Evolutionary conservation across 2,888 invertebrate species (phyloP).

Genomic region (Aricia artaxerxes): DNA sequence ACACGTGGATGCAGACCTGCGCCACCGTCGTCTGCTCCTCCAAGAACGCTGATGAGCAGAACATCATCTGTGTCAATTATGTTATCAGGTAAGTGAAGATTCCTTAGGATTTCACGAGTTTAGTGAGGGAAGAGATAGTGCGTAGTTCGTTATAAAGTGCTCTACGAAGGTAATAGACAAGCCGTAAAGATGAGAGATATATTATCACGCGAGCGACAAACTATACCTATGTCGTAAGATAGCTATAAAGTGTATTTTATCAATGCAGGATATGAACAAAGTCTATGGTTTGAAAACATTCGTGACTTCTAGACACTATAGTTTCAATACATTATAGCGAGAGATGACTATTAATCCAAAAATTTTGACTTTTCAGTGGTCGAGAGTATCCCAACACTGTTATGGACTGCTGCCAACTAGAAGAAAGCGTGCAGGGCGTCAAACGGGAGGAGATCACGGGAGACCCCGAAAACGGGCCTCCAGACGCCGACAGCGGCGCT

Average conservation of each 20-base stretch:
- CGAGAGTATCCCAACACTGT: conserved; percentile 94
- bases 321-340: background rate
- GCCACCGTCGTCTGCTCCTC: conserved; percentile 97
- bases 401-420: conserved; percentile 96
- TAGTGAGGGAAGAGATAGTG: too few species aligned
- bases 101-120: background rate
- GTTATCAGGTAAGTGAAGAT: conserved; percentile 89
- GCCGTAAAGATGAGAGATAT: too few species aligned
- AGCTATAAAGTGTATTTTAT: too few species aligned
- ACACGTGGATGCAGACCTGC: conserved; percentile 98
- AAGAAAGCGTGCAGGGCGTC: conserved; percentile 89
- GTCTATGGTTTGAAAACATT: too few species aligned
- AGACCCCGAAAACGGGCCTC: conserved; percentile 93
- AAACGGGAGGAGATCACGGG: conserved; percentile 91
- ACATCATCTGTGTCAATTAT: conserved; percentile 98
- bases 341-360: conserved; percentile 31
- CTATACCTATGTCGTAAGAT: too few species aligned
- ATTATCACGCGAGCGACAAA: too few species aligned
- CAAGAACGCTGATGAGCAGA: conserved; percentile 98
- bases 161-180: too few species aligned
- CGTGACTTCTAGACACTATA: background rate
- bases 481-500: conserved; percentile 87
- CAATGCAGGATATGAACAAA: too few species aligned
- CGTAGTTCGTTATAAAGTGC: too few species aligned
- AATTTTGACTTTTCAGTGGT: conserved; percentile 81